phyloP scores from a whole-genome alignment of 2,888 invertebrate genomes.

The Caenorhabditis becei region DNA sequence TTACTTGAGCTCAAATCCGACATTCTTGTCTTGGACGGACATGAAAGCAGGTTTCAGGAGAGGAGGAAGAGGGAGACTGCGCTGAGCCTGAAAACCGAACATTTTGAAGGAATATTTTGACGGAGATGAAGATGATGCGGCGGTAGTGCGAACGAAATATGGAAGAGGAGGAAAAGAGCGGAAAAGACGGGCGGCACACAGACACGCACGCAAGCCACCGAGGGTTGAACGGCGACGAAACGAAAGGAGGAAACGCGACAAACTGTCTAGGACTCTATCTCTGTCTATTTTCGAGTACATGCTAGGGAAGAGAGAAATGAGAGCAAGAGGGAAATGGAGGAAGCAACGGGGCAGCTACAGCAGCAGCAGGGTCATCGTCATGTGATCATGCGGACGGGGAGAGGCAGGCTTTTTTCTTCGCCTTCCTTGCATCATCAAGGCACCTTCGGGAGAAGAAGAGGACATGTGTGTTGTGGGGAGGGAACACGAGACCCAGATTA shows the following conservation, averaged over 20 bases:
- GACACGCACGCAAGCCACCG: conserved; percentile 12
- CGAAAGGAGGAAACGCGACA: conserved; percentile 34
- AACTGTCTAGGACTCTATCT: conserved; percentile 57
- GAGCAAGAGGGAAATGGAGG: conserved; percentile 27
- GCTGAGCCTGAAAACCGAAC: conserved; percentile 58
- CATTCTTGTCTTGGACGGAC: conserved; percentile 64
- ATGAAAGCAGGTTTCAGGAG: conserved; percentile 64
- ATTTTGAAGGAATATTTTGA: conserved; percentile 3
- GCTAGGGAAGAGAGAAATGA: conserved; percentile 15
- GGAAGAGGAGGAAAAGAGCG: conserved; percentile 1
- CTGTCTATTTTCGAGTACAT: conserved; percentile 56
- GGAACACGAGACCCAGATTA: conserved; percentile 6
- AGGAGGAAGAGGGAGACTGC: conserved; percentile 67
- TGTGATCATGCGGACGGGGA: conserved; percentile 32
- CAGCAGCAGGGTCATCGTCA: conserved; percentile 46
- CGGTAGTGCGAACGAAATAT: conserved; percentile 7
- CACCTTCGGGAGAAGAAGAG: conserved; percentile 19
- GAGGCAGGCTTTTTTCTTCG: conserved; percentile 38
- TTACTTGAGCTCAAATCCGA: conserved; percentile 65
- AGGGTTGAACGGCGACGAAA: conserved; percentile 43
- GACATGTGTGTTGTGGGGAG: neutral
- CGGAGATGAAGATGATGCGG: neutral
- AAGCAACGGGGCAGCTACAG: conserved; percentile 39
- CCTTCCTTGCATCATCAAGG: conserved; percentile 19
- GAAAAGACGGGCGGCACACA: conserved; percentile 49